Evolutionary conservation across 2,113 vertebrate species (phyloP), one percentile per base, ranked within the genome.

Genomic region (Pao palembangensis): DNA sequence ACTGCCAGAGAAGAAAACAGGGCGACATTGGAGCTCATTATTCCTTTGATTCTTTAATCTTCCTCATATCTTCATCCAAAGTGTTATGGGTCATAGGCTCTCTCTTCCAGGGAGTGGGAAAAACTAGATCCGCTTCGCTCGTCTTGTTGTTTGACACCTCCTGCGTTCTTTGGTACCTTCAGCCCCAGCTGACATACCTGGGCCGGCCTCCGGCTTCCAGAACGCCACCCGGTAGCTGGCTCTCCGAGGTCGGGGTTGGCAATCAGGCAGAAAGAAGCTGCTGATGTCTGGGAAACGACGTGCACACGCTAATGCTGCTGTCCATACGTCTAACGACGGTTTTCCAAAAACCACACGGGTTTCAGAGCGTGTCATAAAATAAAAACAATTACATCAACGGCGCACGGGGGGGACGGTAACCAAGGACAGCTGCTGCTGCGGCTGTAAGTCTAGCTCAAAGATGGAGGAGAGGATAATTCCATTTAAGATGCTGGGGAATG

Each of bases 141-240:
- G 7, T 71, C 67, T 58, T 8, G 47, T 57, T 76, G 46, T 72
- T 79, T 87, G 80, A 85, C 65, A 70, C 73, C 71, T 88, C 71
- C 62, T 78, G 69, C 64, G 1, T 81, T 79, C 77, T 80, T 79
- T 71, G 77, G 78, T 76, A 79, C 73, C 80, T 76, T 85, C 75
- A 78, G 82, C 79, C 73, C 44, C 47, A 5, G 34, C 70, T 88
- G 87, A 85, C 87, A 73, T 73, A 82, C 85, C 82, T 88, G 79
- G 83, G 82, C 78, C 85, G 69, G 70, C 43, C 48, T 42, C 69
- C 74, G 81, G 81, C 87, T 88, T 88, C 78, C 75, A 76, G 81
- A 77, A 77, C 52, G 23, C 58, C 17, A 16, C 68, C 51, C 38
- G 4, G 28, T 8, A 8, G 28, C 28, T 31, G 28, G 5, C 8